Conservation (phyloP, 1,140 invertebrate species). For the Papilio polyxenes region DNA sequence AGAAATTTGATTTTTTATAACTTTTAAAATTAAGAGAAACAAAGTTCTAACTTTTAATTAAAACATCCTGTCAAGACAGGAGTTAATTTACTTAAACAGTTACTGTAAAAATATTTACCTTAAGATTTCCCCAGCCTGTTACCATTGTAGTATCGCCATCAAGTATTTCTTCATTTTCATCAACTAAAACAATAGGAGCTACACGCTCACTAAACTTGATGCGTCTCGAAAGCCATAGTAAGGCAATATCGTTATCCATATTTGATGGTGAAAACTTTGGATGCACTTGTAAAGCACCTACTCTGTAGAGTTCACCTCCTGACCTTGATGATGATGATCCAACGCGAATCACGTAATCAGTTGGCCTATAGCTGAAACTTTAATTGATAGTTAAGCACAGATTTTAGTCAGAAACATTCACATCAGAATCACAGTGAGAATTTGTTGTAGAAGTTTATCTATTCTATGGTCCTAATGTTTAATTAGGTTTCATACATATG, state of each 20-base stretch:
- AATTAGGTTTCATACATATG: too few relatives aligned
- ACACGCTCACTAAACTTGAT: slow-evolving; percentile 80
- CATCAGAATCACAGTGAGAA: too few relatives aligned
- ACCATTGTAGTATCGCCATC: slow-evolving; percentile 65
- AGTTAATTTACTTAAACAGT: background rate
- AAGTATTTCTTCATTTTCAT: slow-evolving; percentile 60
- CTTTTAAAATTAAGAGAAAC: too few relatives aligned
- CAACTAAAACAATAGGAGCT: slow-evolving; percentile 76
- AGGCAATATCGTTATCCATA: slow-evolving; percentile 83
- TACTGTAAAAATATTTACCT: slow-evolving; percentile 47
- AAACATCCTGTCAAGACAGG: background rate
- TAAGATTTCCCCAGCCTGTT: slow-evolving; percentile 69
- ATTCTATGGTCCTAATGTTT: too few relatives aligned
- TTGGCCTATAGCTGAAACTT: slow-evolving; percentile 49
- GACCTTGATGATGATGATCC: slow-evolving; percentile 62
- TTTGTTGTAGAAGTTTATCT: background rate
- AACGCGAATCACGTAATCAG: slow-evolving; percentile 58
- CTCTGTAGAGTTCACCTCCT: slow-evolving; percentile 61
- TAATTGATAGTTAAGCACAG: background rate
- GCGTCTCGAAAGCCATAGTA: slow-evolving; percentile 81
- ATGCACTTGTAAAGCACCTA: slow-evolving; percentile 58
- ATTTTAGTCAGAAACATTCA: too few relatives aligned
- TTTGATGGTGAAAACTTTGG: slow-evolving; percentile 56
- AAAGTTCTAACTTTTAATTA: background rate
- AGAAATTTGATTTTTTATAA: too few relatives aligned